These are phyloP conservation scores for Oreortyx pictus DNA, from an alignment of 2,797 vertebrate genomes.

Conservation along the genomic window DNA sequence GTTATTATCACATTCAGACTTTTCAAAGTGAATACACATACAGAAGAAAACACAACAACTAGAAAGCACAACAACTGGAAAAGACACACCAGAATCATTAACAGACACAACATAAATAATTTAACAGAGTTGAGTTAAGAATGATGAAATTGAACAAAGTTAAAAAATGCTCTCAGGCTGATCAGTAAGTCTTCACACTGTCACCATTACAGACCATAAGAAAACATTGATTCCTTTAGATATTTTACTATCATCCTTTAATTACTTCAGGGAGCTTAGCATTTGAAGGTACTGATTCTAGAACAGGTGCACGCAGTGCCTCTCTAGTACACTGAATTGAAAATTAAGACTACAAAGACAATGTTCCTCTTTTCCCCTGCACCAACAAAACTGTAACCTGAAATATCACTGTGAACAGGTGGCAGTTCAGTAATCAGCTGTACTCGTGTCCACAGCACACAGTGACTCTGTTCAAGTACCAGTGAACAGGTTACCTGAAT, in stretches of 20 bases:
- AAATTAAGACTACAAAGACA: background rate
- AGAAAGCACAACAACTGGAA: background rate
- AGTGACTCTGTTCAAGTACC: background rate
- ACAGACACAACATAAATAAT: background rate
- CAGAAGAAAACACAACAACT: background rate
- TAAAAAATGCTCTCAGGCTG: background rate
- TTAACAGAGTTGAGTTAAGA: background rate
- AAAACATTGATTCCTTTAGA: background rate
- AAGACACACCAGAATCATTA: background rate
- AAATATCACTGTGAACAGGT: accelerated
- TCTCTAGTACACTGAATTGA: background rate
- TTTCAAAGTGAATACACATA: background rate
- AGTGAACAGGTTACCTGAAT: constrained; percentile 86
- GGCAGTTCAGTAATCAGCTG: background rate
- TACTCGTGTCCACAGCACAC: background rate
- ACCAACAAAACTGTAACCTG: background rate
- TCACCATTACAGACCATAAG: background rate
- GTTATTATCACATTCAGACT: background rate
- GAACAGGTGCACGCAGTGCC: background rate
- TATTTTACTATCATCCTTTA: background rate
- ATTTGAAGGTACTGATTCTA: background rate
- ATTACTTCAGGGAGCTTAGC: background rate
- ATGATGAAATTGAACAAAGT: background rate
- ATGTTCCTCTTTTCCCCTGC: background rate
- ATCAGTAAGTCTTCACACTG: background rate